Conservation (phyloP, 2,113 vertebrate species). For the Myocastor coypus region DNA sequence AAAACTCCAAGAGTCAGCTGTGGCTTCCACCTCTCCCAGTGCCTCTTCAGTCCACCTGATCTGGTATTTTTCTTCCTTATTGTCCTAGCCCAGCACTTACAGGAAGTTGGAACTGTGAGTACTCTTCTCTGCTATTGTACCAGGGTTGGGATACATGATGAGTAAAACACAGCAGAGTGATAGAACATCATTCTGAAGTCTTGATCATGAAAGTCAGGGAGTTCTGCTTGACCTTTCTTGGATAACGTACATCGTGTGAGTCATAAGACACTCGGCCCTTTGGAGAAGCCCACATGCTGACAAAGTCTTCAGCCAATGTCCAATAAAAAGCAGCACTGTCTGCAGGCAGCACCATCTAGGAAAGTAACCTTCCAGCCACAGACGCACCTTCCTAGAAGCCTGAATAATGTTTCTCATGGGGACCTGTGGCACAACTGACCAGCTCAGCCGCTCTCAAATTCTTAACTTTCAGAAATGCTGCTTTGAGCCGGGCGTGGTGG, state of each 20-base stretch:
- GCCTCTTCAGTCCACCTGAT: not conserved
- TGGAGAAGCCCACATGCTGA: not conserved
- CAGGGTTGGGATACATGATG: too few species aligned
- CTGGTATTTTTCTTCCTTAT: not conserved
- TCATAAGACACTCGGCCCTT: not conserved
- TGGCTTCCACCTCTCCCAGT: not conserved
- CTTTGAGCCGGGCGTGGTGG: too few species aligned
- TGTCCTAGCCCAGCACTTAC: not conserved
- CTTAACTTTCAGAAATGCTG: not conserved
- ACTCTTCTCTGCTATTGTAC: not conserved
- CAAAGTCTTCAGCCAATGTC: not conserved
- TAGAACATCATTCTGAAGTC: too few species aligned
- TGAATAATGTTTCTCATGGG: not conserved
- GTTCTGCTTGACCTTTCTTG: not conserved
- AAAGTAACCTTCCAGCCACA: not conserved
- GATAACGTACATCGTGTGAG: not conserved
- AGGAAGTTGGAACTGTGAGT: not conserved
- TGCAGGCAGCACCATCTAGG: not conserved
- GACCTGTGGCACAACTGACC: not conserved
- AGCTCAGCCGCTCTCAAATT: not conserved
- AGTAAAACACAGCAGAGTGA: not conserved
- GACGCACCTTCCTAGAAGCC: not conserved
- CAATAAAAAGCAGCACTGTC: not conserved
- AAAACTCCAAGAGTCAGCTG: not conserved
- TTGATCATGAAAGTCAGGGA: not conserved